Evolutionary conservation across 2,113 vertebrate species (phyloP), one percentile per base, ranked within the genome.

Genomic region (Podilymbus podiceps): DNA sequence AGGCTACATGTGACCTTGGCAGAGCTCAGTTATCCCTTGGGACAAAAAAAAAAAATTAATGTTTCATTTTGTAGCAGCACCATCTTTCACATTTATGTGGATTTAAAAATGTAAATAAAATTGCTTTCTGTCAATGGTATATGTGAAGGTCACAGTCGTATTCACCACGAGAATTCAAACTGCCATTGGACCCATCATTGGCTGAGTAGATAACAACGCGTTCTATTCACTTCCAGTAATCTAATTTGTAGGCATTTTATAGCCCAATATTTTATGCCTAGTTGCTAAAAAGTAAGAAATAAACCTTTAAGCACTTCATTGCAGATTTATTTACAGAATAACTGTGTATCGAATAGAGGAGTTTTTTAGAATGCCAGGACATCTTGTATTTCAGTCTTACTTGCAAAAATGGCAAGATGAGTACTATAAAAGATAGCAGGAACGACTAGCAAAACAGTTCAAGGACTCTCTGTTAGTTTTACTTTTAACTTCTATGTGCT

Each of bases 41-140:
- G 95, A 96, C 85, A 96, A 95, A 97, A 95, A 97, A 95, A 97
- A 76, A 95, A 95, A 96, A 6, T 74, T 94, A 96, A 96, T 95
- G 91, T 98, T 97, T 97, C 74, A 84, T 98, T 98, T 97, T 96
- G 88, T 66, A 86, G 83, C 63, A 35, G 95, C 95, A 90, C 93
- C 93, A 98, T 98, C 91, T 98, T 98, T 98, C 97, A 98, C 84
- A 74, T 98, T 98, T 97, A 98, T 95, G 92, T 98, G 97, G 88
- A 97, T 96, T 97, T 98, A 97, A 98, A 98, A 98, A 98, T 98
- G 97, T 98, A 98, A 98, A 98, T 98, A 98, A 98, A 97, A 98
- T 97, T 95, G 96, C 95, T 98, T 97, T 97, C 93, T 95, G 89
- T 96, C 97, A 98, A 69, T 97, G 95, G 93, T 95, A 91, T 96